Percentiles rank a stretch among this genome's conserved stretches.
Conservation (phyloP, 1,140 invertebrate species). For the Chionoecetes opilio region DNA sequence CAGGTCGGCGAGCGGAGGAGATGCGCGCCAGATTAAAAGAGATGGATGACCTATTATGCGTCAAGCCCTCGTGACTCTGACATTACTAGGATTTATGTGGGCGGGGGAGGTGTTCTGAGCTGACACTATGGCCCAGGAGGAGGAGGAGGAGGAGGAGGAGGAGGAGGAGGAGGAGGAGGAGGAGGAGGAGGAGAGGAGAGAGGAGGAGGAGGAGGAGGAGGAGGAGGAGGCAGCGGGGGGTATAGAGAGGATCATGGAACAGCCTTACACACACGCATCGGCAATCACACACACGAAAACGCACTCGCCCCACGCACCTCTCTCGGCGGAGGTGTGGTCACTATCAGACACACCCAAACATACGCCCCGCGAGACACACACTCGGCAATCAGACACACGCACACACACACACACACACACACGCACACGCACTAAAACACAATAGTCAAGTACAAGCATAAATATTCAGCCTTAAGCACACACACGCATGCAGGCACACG, state of each 20-base stretch:
- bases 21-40: constrained; percentile 27
- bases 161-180: not conserved
- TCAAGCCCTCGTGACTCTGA: not conserved
- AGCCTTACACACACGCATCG: constrained; percentile 5
- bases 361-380: constrained; percentile 8
- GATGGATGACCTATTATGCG: constrained; percentile 28
- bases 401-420: not conserved
- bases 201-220: not conserved
- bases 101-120: constrained; percentile 1
- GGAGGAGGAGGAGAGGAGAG: not conserved
- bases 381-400: constrained; percentile 23
- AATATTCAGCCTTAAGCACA: constrained; percentile 13
- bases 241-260: not conserved
- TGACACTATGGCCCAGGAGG: not conserved
- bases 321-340: not conserved
- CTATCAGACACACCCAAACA: constrained; percentile 6
- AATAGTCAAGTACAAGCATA: constrained; percentile 17
- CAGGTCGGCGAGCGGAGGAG: not conserved
- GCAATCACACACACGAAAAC: constrained; percentile 28
- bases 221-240: not conserved
- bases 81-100: constrained; percentile 19
- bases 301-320: not conserved
- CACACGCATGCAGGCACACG: not conserved
- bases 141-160: not conserved
- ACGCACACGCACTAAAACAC: not conserved